Evolutionary conservation across 2,888 invertebrate species (phyloP), one percentile per base, ranked within the genome.

Genomic region (Unio delphinus): DNA sequence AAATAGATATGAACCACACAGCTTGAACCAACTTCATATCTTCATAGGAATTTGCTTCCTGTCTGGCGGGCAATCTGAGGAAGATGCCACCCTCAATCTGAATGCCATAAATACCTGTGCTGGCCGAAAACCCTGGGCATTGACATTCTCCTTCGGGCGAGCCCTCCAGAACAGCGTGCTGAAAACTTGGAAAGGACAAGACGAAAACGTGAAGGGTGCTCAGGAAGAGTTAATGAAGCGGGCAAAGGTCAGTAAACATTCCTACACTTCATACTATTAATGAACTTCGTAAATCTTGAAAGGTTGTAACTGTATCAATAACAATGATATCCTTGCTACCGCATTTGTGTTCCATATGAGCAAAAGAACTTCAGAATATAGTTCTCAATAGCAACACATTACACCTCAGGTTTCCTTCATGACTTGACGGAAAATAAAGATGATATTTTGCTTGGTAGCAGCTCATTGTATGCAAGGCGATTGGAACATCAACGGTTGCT

Each of bases 1-100:
- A 34, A 34, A 34, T 34, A 34, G 34, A 34, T 34, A 6, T 34
- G 34, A 34, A 34, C 7, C 6, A 7, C 34, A 34, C 7, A 34
- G 45, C 3, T 3, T 45, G 15, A 45, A 15, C 45, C 15, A 15
- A 45, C 3, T 45, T 45, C 45, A 15, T 60, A 30, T 61, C 63
- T 60, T 70, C 85, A 87, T 89, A 94, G 98, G 98, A 85, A 91
- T 99, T 78, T 96, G 96, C 78, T 99, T 99, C 95, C 93, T 99
- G 87, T 98, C 98, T 82, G 99, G 99, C 82, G 99, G 99, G 76
- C 99, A 99, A 91, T 96, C 97, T 68, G 99, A 99, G 90, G 97
- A 98, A 88, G 98, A 99, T 87, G 98, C 99, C 17, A 95, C 98
- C 7, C 94, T 98, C 73, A 95, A 99, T 91, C 93, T 99, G 91